Evolutionary conservation across 2,797 vertebrate genomes (phyloP).

Genomic region (Dermochelys coriacea): DNA sequence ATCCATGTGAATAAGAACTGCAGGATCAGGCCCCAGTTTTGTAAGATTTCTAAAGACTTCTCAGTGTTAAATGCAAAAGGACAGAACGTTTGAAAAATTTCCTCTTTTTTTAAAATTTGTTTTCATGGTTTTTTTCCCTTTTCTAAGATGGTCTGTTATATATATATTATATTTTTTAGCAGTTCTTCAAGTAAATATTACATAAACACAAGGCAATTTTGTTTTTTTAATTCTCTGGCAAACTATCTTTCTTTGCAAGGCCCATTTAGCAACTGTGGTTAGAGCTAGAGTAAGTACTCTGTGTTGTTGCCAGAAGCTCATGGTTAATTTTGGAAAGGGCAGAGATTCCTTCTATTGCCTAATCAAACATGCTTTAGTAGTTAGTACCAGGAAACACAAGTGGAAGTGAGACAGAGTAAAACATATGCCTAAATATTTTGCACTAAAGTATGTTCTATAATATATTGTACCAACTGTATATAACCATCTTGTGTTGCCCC

Average conservation of each 20-base stretch:
- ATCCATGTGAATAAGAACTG: background rate
- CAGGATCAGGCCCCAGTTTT: background rate
- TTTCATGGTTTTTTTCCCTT: constrained; percentile 33
- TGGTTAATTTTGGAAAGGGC: constrained; percentile 68
- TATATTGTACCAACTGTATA: constrained; percentile 1
- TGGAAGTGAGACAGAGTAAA: background rate
- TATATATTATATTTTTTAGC: background rate
- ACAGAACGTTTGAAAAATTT: constrained; percentile 17
- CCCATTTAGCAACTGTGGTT: constrained; percentile 16
- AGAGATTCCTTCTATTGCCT: constrained; percentile 54
- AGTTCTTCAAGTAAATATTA: background rate
- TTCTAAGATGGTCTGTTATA: background rate
- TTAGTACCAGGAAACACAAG: constrained; percentile 21
- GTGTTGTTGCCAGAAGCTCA: constrained; percentile 66
- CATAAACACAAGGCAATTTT: background rate
- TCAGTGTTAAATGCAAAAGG: background rate
- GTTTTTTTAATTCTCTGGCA: constrained; percentile 52
- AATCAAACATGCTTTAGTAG: constrained; percentile 49
- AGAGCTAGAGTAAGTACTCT: constrained; percentile 57
- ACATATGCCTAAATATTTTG: background rate
- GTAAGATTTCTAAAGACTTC: background rate
- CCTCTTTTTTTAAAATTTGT: background rate
- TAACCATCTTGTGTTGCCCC: background rate
- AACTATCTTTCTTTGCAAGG: constrained; percentile 51
- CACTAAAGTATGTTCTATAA: constrained; percentile 21